A percentile compares a stretch with the other conserved stretches of the same genome.
Conservation (phyloP, 2,888 invertebrate species). For the Dryobota labecula region DNA sequence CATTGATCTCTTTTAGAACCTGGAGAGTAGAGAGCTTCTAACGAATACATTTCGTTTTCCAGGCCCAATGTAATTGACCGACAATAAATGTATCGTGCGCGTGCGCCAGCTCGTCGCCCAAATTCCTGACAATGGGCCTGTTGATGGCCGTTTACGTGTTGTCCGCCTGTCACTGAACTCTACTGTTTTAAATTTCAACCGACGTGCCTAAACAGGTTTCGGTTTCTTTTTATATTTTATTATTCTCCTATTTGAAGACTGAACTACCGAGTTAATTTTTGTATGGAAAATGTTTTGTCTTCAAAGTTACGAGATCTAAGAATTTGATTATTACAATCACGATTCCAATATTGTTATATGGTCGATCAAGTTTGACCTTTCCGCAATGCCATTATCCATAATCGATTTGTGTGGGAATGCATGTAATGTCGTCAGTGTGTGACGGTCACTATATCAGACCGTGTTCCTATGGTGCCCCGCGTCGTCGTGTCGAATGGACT, state of each 20-base stretch:
- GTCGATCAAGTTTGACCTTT: conserved; percentile 44
- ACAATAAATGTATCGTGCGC: conserved; percentile 73
- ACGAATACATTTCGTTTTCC: conserved; percentile 56
- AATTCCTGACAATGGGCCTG: conserved; percentile 82
- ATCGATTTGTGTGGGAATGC: conserved; percentile 59
- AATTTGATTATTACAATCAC: conserved; percentile 35
- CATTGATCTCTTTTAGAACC: conserved; percentile 24
- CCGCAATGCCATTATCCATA: conserved; percentile 41
- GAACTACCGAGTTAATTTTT: conserved; percentile 21
- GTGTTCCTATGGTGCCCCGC: conserved; percentile 53
- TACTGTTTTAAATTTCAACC: conserved; percentile 72
- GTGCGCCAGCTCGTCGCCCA: conserved; percentile 75
- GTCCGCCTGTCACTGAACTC: conserved; percentile 78
- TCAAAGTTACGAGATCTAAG: conserved; percentile 21
- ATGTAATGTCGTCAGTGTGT: conserved; percentile 54
- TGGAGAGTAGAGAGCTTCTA: conserved; percentile 23
- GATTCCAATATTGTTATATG: conserved; percentile 40
- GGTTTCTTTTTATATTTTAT: conserved; percentile 57
- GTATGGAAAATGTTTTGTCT: conserved; percentile 21
- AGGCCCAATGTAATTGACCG: conserved; percentile 73
- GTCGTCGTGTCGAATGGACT: conserved; percentile 77
- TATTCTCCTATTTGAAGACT: conserved; percentile 51
- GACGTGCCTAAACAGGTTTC: conserved; percentile 66
- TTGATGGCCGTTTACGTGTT: conserved; percentile 75
- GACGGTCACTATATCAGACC: conserved; percentile 56